These are phyloP conservation scores for Myanophis thanlyinensis DNA, from an alignment of 2,113 vertebrate genomes.

Conservation along the genomic window DNA sequence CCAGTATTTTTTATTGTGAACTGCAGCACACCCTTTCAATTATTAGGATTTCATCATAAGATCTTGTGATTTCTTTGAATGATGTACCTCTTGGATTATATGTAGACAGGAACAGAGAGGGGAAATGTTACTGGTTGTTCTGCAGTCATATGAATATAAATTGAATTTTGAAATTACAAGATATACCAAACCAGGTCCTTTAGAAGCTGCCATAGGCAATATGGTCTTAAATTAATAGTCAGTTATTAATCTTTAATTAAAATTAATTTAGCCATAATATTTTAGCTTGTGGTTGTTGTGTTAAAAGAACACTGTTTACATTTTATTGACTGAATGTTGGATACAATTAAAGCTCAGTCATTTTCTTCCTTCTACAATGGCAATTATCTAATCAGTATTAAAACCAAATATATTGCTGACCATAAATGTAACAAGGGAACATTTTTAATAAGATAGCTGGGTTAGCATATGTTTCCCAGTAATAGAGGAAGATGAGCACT, in stretches of 20 bases:
- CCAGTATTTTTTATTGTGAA: background rate
- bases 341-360: conserved; percentile 54
- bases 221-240: background rate
- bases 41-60: background rate
- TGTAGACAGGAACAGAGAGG: background rate
- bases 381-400: conserved; percentile 57
- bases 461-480: conserved; percentile 52
- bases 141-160: background rate
- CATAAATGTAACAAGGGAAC: conserved; percentile 48
- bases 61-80: background rate
- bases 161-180: background rate
- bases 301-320: conserved; percentile 54
- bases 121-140: background rate
- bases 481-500: conserved; percentile 46
- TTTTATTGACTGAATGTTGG: conserved; percentile 57
- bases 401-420: conserved; percentile 45
- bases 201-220: background rate
- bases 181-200: background rate
- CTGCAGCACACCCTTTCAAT: background rate
- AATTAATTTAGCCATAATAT: background rate
- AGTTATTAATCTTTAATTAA: background rate
- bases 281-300: conserved; percentile 48
- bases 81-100: background rate
- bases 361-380: conserved; percentile 35
- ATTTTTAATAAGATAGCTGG: conserved; percentile 57